These are phyloP conservation scores for Pasiphila rectangulata DNA, from an alignment of 2,888 invertebrate species.

Conservation along the genomic window DNA sequence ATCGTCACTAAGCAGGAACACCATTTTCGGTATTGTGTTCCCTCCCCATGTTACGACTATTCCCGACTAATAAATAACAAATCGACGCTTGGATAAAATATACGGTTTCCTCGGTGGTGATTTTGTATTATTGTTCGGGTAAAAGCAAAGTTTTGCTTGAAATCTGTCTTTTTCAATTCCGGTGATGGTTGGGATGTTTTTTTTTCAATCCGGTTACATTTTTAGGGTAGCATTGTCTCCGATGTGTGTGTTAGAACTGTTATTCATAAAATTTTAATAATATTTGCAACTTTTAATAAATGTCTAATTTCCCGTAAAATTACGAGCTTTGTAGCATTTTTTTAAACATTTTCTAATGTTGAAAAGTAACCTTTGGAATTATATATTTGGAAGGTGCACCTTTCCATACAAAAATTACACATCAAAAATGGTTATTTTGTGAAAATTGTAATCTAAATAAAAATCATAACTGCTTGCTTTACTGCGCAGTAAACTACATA, in stretches of 20 bases:
- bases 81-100: slow-evolving; percentile 77
- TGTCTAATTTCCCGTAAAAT: too few relatives aligned
- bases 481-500: slow-evolving; percentile 40
- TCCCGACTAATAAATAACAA: slow-evolving; percentile 79
- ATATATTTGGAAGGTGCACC: too few relatives aligned
- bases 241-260: slow-evolving; percentile 17
- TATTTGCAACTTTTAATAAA: background rate
- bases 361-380: too few relatives aligned
- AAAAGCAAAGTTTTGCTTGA: slow-evolving; percentile 52
- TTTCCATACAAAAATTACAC: too few relatives aligned
- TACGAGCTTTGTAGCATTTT: background rate
- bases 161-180: slow-evolving; percentile 55
- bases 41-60: slow-evolving; percentile 75
- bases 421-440: too few relatives aligned
- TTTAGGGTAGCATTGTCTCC: slow-evolving; percentile 32
- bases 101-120: slow-evolving; percentile 67
- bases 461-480: slow-evolving; percentile 7
- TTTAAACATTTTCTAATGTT: background rate
- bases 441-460: background rate
- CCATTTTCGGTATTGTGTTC: slow-evolving; percentile 73
- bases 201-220: too few relatives aligned
- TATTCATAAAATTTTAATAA: slow-evolving; percentile 3
- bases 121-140: slow-evolving; percentile 57
- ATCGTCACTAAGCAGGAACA: slow-evolving; percentile 74
- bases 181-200: slow-evolving; percentile 37